A percentile compares a stretch with the other conserved stretches of the same genome.
phyloP scores from a whole-genome alignment of 2,888 invertebrate genomes.

The Volucella bombylans region DNA sequence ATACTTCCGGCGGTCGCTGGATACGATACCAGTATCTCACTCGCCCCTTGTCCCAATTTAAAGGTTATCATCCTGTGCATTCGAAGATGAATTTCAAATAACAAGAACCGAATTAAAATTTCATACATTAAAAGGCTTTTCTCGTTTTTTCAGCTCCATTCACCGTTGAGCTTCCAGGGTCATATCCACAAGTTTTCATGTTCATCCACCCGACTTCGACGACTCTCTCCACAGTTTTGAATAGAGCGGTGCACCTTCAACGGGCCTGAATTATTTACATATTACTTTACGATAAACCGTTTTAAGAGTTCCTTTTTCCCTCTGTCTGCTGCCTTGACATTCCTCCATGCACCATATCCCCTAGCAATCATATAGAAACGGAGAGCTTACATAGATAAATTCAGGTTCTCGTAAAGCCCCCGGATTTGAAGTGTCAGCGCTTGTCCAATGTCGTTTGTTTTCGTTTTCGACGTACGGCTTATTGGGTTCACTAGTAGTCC shows the following conservation, averaged over 20 bases:
- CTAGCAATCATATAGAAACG: neutral
- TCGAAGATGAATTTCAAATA: constrained; percentile 29
- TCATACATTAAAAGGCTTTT: constrained; percentile 56
- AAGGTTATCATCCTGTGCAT: constrained; percentile 21
- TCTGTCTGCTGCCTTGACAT: constrained; percentile 1
- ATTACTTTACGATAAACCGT: constrained; percentile 36
- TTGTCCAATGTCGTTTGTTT: constrained; percentile 31
- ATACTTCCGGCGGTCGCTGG: constrained; percentile 1
- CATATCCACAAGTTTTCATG: neutral
- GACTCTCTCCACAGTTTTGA: no score
- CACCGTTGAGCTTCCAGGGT: constrained; percentile 31
- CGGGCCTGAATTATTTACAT: constrained; percentile 38
- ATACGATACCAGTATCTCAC: neutral
- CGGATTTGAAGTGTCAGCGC: constrained; percentile 54
- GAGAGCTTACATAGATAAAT: constrained; percentile 24
- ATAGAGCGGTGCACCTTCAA: neutral
- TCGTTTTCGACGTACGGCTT: constrained; percentile 7
- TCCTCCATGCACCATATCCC: neutral
- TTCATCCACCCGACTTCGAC: no score
- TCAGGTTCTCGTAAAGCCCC: constrained; percentile 25
- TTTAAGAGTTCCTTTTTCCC: constrained; percentile 12
- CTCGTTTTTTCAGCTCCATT: constrained; percentile 22
- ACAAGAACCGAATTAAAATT: constrained; percentile 55
- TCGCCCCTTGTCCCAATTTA: neutral
- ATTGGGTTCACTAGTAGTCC: no score